A percentile compares a stretch with the other conserved stretches of the same genome.
These are phyloP conservation scores for Synergus itoensis DNA, from an alignment of 2,888 invertebrate species.

Conservation along the genomic window DNA sequence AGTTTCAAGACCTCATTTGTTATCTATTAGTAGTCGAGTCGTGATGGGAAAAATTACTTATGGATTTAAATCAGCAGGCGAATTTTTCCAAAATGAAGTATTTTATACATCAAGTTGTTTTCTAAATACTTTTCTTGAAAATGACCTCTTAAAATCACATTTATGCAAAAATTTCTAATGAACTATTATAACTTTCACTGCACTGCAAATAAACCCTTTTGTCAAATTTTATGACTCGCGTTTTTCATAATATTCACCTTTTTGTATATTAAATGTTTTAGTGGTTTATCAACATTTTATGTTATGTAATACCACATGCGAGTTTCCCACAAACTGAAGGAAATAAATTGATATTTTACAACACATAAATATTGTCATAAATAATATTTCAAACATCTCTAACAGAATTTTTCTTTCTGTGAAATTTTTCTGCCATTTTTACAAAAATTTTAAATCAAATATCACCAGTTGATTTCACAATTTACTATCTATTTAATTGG, in stretches of 20 bases:
- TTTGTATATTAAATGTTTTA: neutral
- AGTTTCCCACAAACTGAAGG: neutral
- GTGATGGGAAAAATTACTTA: neutral
- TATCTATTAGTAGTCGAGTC: neutral
- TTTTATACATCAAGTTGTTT: no score
- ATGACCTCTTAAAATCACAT: neutral
- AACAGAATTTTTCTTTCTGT: neutral
- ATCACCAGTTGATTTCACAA: neutral
- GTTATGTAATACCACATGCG: neutral
- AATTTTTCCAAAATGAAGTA: neutral
- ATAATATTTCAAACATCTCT: neutral
- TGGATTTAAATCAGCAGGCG: neutral
- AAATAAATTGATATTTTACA: neutral
- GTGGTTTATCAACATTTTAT: neutral
- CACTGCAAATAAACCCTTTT: neutral
- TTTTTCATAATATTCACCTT: no score
- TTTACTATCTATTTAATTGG: neutral
- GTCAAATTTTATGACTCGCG: neutral
- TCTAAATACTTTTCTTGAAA: neutral
- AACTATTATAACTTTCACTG: neutral
- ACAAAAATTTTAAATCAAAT: neutral
- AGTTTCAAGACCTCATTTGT: constrained; percentile 22
- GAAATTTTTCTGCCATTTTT: neutral
- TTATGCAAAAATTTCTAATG: neutral
- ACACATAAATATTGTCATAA: neutral